Conservation (phyloP, 2,113 vertebrate genomes). For the Macroglossus sobrinus region DNA sequence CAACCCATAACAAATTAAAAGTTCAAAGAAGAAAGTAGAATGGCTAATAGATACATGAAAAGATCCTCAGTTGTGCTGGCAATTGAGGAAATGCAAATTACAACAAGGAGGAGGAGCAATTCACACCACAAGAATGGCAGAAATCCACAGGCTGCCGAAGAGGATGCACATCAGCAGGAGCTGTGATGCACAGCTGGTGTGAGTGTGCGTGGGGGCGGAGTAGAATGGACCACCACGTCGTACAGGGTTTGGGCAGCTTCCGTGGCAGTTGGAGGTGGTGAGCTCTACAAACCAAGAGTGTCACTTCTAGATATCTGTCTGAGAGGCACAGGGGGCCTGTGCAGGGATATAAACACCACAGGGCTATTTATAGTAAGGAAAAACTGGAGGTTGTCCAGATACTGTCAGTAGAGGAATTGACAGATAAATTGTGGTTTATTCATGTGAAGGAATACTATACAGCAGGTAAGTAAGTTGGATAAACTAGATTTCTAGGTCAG, state of each 20-base stretch:
- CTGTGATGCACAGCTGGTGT: fast-evolving
- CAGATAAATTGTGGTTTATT: fast-evolving
- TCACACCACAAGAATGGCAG: not conserved
- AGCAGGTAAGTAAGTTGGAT: not conserved
- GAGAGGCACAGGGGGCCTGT: fast-evolving
- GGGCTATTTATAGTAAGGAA: not conserved
- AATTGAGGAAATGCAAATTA: not conserved
- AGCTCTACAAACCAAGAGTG: not conserved
- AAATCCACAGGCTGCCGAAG: too few species aligned
- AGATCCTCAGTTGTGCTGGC: not conserved
- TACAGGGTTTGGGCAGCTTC: not conserved
- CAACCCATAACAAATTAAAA: not conserved
- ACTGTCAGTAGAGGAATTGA: fast-evolving
- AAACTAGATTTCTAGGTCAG: not conserved
- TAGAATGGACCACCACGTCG: fast-evolving
- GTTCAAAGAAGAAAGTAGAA: not conserved
- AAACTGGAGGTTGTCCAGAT: fast-evolving
- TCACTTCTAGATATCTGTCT: not conserved
- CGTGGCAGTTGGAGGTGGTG: too few species aligned
- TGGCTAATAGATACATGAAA: not conserved
- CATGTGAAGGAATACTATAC: fast-evolving
- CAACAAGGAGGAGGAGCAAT: too few species aligned
- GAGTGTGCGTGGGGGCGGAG: not conserved
- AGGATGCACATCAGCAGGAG: not conserved
- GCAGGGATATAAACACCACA: fast-evolving